Percentiles rank a stretch among this genome's conserved stretches.
These are phyloP conservation scores for Rhynchomys soricoides DNA, from an alignment of 2,113 vertebrate genomes.

Conservation along the genomic window DNA sequence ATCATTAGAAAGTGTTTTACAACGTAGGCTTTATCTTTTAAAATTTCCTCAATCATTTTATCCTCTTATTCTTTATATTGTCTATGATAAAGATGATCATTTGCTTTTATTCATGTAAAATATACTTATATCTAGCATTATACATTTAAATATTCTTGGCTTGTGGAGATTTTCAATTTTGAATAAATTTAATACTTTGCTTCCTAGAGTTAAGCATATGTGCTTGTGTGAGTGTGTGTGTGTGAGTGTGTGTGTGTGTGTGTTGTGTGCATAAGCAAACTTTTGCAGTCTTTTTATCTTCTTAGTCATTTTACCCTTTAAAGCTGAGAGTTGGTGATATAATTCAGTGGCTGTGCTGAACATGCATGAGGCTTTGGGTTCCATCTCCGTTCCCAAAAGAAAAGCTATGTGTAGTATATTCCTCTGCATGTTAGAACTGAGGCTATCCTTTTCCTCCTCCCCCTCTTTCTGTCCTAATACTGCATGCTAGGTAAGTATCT, in stretches of 20 bases:
- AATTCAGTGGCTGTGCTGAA: neutral
- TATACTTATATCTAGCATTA: neutral
- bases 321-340: neutral
- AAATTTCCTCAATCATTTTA: neutral
- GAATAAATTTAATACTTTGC: slow-evolving; percentile 3
- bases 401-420: neutral
- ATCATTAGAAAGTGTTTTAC: neutral
- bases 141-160: neutral
- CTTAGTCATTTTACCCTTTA: neutral
- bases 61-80: neutral
- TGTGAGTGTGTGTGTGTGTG: too few species aligned
- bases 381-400: neutral
- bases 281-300: neutral
- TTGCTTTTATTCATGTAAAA: neutral
- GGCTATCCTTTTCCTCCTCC: neutral
- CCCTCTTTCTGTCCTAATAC: neutral
- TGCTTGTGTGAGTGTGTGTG: too few species aligned
- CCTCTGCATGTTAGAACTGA: neutral
- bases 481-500: neutral
- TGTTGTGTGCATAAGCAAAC: neutral
- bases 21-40: neutral
- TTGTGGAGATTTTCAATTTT: neutral
- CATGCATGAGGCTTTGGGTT: neutral
- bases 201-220: neutral
- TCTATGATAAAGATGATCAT: neutral